Percentiles rank a stretch among this genome's conserved stretches.
These are phyloP conservation scores for Parnassius mnemosyne DNA, from an alignment of 2,888 invertebrate species.

Conservation along the genomic window DNA sequence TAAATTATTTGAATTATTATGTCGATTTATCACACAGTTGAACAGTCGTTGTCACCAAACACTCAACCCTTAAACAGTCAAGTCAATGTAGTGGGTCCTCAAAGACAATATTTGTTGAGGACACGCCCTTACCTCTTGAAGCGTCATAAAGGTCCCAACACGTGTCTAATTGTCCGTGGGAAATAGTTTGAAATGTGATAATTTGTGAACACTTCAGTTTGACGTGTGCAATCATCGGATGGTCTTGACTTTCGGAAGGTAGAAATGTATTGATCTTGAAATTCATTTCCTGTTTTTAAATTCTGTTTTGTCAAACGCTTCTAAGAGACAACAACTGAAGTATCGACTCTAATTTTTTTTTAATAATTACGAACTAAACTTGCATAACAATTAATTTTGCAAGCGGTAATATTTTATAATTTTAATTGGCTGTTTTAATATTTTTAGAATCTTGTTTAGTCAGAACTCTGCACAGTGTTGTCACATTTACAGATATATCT, in stretches of 20 bases:
- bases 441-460: no score
- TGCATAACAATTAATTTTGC: no score
- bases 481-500: no score
- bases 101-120: conserved; percentile 77
- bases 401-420: no score
- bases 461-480: no score
- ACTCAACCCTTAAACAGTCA: conserved; percentile 65
- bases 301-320: no score
- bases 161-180: conserved; percentile 67
- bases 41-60: conserved; percentile 46
- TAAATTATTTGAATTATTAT: neutral
- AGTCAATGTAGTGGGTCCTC: conserved; percentile 64
- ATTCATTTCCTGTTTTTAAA: neutral
- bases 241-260: conserved; percentile 22
- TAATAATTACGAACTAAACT: no score
- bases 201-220: conserved; percentile 53
- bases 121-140: conserved; percentile 57
- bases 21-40: conserved; percentile 35
- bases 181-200: conserved; percentile 62
- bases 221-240: conserved; percentile 27
- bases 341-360: no score
- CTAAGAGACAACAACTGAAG: no score
- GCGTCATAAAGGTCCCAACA: conserved; percentile 50
- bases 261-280: neutral
- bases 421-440: no score